phyloP scores from a whole-genome alignment of 1,140 invertebrate genomes.

The Bombus terrestris region DNA sequence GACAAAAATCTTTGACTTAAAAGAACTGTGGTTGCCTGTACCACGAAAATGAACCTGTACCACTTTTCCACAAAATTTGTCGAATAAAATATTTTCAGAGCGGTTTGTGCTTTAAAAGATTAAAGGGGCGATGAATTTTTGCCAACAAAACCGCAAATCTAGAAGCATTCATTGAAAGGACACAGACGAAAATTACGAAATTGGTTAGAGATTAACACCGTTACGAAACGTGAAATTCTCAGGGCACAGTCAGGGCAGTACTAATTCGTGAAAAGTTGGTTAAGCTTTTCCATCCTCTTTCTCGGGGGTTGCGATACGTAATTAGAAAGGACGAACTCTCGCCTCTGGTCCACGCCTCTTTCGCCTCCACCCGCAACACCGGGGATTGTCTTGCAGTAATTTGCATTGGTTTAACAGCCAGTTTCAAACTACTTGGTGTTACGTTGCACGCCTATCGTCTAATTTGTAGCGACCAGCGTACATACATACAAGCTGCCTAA shows the following conservation, averaged over 20 bases:
- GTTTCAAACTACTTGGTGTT: constrained; percentile 72
- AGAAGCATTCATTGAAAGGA: not conserved
- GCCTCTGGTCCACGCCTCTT: constrained; percentile 1
- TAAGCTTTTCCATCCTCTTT: constrained; percentile 65
- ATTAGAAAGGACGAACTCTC: constrained; percentile 65
- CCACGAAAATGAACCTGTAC: too few species aligned
- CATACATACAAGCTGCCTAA: not conserved
- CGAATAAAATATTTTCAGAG: too few species aligned
- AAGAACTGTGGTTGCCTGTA: too few species aligned
- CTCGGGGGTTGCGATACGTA: constrained; percentile 54
- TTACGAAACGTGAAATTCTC: constrained; percentile 33
- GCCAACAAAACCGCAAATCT: not conserved
- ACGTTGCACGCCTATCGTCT: constrained; percentile 70
- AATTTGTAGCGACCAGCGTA: constrained; percentile 63
- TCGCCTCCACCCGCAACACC: constrained; percentile 2
- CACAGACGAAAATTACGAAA: constrained; percentile 18
- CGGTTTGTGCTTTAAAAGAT: too few species aligned
- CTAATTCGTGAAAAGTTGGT: constrained; percentile 62
- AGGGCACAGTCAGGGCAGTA: not conserved
- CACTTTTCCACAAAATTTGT: too few species aligned
- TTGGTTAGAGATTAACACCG: constrained; percentile 1
- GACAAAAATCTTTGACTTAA: not conserved
- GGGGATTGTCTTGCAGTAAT: constrained; percentile 69
- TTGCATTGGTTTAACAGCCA: constrained; percentile 71
- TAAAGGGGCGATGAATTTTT: too few species aligned